A percentile compares a stretch with the other conserved stretches of the same genome.
Conservation (phyloP, 1,140 invertebrate species). For the Antheraea mylitta region DNA sequence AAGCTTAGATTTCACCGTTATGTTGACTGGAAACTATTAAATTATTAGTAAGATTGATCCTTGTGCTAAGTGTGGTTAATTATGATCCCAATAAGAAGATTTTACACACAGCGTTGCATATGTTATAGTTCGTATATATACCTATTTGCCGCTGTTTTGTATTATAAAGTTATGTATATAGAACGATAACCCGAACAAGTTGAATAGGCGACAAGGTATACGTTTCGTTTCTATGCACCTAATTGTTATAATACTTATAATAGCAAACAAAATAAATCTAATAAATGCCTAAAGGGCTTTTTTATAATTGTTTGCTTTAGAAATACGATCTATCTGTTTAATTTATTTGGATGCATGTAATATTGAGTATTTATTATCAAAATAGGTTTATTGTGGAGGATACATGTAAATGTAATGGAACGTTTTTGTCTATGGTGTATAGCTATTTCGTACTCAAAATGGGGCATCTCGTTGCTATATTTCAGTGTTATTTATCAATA, state of each 20-base stretch:
- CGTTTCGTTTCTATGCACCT: not conserved
- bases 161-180: conserved; percentile 54
- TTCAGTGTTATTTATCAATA: not conserved
- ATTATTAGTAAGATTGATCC: not conserved
- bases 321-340: too few species aligned
- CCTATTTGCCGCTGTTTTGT: conserved; percentile 70
- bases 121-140: conserved; percentile 61
- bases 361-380: too few species aligned
- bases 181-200: conserved; percentile 58
- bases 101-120: conserved; percentile 58
- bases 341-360: too few species aligned
- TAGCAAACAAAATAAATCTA: not conserved
- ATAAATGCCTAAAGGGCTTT: not conserved
- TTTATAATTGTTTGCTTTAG: too few species aligned
- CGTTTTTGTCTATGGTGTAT: conserved; percentile 44
- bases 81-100: conserved; percentile 44
- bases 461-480: conserved; percentile 1
- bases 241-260: not conserved
- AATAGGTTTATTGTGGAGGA: not conserved
- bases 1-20: conserved; percentile 32
- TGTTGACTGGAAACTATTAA: conserved; percentile 7
- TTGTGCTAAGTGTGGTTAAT: conserved; percentile 26
- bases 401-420: conserved; percentile 17
- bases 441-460: conserved; percentile 20
- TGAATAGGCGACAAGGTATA: conserved; percentile 27